These are phyloP conservation scores for Balaeniceps rex DNA, from an alignment of 2,113 vertebrate species.

Conservation along the genomic window DNA sequence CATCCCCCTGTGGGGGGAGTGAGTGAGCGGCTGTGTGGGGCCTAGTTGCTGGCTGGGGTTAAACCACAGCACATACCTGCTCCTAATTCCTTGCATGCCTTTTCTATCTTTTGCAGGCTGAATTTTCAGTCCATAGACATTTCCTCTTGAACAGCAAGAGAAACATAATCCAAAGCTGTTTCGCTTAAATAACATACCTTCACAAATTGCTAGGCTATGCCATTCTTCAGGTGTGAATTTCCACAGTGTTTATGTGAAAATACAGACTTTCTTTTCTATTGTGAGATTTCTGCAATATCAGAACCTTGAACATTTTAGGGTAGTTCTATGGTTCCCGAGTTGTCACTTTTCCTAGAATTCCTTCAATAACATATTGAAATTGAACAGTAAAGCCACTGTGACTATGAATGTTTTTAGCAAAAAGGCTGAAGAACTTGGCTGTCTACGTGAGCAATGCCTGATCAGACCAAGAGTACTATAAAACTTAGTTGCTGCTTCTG, in stretches of 20 bases:
- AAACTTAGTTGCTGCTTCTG: neutral
- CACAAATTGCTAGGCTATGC: neutral
- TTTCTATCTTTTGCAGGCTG: neutral
- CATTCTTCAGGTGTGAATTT: neutral
- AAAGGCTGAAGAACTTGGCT: neutral
- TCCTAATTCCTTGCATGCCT: neutral
- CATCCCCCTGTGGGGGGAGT: too few relatives aligned
- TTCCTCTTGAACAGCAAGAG: neutral
- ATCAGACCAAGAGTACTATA: neutral
- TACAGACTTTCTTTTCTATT: neutral
- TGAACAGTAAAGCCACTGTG: neutral
- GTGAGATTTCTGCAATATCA: neutral
- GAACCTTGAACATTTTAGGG: neutral
- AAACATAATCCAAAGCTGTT: neutral
- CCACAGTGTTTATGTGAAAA: neutral
- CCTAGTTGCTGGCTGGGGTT: too few relatives aligned
- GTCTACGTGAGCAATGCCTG: neutral
- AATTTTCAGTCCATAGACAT: neutral
- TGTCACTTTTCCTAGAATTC: neutral
- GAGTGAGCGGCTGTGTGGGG: too few relatives aligned
- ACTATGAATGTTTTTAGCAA: neutral
- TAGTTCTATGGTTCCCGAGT: fast-evolving
- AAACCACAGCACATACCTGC: too few relatives aligned
- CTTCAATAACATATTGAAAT: neutral
- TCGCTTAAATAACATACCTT: neutral